Percentiles rank a stretch among this genome's conserved stretches.
Evolutionary conservation across 2,888 invertebrate genomes (phyloP).

Genomic region (Drosophila cracens): DNA sequence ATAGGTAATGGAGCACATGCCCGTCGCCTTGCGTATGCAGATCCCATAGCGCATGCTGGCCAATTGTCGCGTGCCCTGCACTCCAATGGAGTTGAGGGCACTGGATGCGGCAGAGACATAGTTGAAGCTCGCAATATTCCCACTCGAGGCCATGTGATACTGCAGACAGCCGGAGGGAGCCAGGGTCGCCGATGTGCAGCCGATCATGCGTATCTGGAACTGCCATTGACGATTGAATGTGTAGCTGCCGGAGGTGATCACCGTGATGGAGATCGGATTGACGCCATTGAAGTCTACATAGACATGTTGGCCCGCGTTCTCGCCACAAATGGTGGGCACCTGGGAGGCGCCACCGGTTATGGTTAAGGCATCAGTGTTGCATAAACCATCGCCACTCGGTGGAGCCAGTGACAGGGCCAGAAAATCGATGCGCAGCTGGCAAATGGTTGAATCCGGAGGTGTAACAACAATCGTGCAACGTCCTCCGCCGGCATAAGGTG

Average conservation of each 20-base stretch:
- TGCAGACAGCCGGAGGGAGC: slow-evolving; percentile 93
- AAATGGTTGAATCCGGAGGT: slow-evolving; percentile 87
- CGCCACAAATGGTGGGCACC: slow-evolving; percentile 91
- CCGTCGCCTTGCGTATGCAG: slow-evolving; percentile 90
- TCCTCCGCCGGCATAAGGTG: slow-evolving; percentile 88
- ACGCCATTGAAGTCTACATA: slow-evolving; percentile 91
- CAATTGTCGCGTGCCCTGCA: slow-evolving; percentile 89
- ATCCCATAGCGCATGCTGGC: slow-evolving; percentile 91
- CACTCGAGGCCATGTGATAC: slow-evolving; percentile 88
- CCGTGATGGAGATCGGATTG: slow-evolving; percentile 88
- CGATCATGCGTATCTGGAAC: slow-evolving; percentile 90
- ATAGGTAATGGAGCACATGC: slow-evolving; percentile 91
- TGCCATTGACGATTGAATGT: slow-evolving; percentile 90
- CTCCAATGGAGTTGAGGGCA: slow-evolving; percentile 86
- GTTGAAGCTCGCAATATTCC: slow-evolving; percentile 91
- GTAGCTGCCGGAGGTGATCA: slow-evolving; percentile 88
- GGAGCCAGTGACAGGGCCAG: slow-evolving; percentile 90
- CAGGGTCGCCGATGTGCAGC: slow-evolving; percentile 89
- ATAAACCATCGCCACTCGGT: slow-evolving; percentile 90
- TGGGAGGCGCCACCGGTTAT: slow-evolving; percentile 89
- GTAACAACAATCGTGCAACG: slow-evolving; percentile 89
- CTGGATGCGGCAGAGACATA: slow-evolving; percentile 89
- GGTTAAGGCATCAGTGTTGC: slow-evolving; percentile 89
- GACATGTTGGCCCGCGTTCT: slow-evolving; percentile 92
- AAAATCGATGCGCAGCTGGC: slow-evolving; percentile 91